phyloP scores from a whole-genome alignment of 1,140 invertebrate species.

The Orchesella cincta region DNA sequence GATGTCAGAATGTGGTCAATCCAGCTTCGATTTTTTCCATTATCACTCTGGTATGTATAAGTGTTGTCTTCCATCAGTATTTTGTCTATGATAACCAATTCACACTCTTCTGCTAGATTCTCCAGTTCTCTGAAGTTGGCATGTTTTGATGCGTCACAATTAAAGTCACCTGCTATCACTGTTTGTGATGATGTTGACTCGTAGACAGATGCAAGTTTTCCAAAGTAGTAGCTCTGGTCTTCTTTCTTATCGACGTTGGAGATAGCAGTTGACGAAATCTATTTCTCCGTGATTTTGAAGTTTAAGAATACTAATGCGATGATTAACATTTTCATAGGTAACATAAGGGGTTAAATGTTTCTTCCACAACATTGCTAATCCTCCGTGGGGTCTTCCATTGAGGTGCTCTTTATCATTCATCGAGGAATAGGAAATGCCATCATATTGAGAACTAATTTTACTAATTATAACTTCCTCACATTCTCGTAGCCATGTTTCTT shows the following conservation, averaged over 20 bases:
- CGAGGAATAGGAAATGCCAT: background rate
- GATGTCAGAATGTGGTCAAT: background rate
- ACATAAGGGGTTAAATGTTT: background rate
- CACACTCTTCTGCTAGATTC: background rate
- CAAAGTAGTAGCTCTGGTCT: background rate
- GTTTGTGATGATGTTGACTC: background rate
- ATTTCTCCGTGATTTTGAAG: background rate
- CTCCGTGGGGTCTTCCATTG: background rate
- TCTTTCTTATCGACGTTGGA: background rate
- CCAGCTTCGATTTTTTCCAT: background rate
- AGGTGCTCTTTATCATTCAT: background rate
- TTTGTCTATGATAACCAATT: background rate
- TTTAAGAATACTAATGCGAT: background rate
- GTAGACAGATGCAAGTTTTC: background rate
- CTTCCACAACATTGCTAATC: background rate
- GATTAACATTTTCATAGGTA: background rate
- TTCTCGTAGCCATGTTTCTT: background rate
- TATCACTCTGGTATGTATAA: background rate
- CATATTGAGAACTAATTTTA: background rate
- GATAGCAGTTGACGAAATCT: background rate
- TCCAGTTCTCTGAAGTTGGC: background rate
- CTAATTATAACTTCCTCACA: background rate
- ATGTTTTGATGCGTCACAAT: background rate
- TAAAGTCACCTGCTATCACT: background rate
- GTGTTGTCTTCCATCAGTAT: background rate